A percentile compares a stretch with the other conserved stretches of the same genome.
Evolutionary conservation across 2,113 vertebrate genomes (phyloP).

Genomic region (Nymphicus hollandicus): DNA sequence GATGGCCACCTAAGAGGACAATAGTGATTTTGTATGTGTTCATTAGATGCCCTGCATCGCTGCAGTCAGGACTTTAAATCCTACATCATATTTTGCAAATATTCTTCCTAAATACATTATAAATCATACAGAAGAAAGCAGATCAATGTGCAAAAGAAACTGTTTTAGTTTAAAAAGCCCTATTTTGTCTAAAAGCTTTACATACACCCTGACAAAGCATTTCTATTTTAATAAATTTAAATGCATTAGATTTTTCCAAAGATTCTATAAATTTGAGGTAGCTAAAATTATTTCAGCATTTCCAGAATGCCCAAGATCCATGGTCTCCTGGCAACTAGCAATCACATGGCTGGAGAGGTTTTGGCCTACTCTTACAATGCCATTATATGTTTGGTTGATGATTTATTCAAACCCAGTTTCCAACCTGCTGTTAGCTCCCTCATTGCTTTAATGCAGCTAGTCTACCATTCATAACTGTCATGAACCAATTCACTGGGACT

Average conservation of each 20-base stretch:
- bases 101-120: background rate
- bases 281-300: constrained; percentile 72
- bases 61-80: constrained; percentile 58
- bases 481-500: constrained; percentile 77
- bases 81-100: background rate
- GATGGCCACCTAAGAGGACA: background rate
- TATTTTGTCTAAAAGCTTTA: constrained; percentile 51
- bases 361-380: constrained; percentile 66
- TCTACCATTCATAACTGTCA: constrained; percentile 86
- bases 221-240: constrained; percentile 62
- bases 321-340: constrained; percentile 70
- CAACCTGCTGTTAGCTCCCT: constrained; percentile 74
- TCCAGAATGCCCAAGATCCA: constrained; percentile 59
- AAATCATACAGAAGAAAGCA: constrained; percentile 56
- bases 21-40: background rate
- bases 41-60: background rate
- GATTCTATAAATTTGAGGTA: constrained; percentile 68
- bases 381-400: constrained; percentile 70
- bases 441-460: constrained; percentile 77
- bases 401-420: constrained; percentile 81
- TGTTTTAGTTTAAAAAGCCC: constrained; percentile 33
- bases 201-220: constrained; percentile 27
- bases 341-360: constrained; percentile 71
- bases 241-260: constrained; percentile 52
- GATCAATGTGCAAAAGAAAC: constrained; percentile 27